phyloP scores from a whole-genome alignment of 2,113 vertebrate species.

The Zosterops japonicus region DNA sequence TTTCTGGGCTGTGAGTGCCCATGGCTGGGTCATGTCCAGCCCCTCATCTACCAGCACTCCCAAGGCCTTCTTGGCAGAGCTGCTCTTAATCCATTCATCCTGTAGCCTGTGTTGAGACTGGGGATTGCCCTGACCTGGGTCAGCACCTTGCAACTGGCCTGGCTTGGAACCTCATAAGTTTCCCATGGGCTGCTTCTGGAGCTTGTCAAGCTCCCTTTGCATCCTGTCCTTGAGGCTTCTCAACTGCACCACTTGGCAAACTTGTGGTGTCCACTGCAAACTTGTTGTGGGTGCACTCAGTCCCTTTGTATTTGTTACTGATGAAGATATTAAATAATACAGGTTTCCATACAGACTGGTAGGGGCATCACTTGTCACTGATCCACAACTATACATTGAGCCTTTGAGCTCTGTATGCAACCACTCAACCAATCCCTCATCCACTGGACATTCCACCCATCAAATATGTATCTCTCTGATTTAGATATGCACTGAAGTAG shows the following conservation, averaged over 20 bases:
- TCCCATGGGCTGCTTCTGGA: background rate
- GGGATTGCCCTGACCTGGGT: no score
- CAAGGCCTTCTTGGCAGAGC: fast-evolving
- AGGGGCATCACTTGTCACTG: no score
- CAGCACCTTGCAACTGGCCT: background rate
- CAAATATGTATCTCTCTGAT: background rate
- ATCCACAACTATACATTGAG: background rate
- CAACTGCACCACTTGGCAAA: background rate
- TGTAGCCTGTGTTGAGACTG: fast-evolving
- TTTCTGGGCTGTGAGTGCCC: fast-evolving
- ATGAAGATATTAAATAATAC: background rate
- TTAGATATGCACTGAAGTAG: background rate
- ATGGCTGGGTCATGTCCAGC: background rate
- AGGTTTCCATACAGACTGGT: background rate
- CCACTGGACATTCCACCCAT: fast-evolving
- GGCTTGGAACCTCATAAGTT: background rate
- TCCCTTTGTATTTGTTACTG: no score
- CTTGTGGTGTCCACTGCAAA: no score
- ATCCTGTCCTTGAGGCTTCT: background rate
- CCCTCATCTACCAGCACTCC: fast-evolving
- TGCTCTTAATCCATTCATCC: background rate
- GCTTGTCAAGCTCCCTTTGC: background rate
- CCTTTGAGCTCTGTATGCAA: background rate
- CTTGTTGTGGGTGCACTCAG: background rate
- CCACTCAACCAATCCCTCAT: no score